These are phyloP conservation scores for Catostylus mosaicus DNA, from an alignment of 30 jellyfish, hydroid and myxozoan species.

Conservation along the genomic window DNA sequence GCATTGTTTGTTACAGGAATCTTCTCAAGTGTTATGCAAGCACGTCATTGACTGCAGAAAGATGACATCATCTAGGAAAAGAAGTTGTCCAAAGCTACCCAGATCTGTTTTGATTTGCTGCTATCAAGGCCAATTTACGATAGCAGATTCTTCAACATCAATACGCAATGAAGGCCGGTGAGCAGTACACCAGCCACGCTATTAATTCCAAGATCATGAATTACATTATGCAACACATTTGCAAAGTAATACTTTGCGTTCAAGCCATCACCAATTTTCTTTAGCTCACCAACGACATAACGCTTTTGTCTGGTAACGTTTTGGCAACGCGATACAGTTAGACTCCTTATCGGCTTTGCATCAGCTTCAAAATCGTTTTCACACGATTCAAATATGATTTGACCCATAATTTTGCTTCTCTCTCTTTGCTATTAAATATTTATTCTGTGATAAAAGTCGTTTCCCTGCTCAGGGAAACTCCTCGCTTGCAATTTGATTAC, in stretches of 20 bases:
- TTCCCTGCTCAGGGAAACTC: not conserved
- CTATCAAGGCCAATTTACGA: not conserved
- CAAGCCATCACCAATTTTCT: conserved; percentile 31
- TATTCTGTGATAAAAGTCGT: not conserved
- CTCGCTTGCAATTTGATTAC: not conserved
- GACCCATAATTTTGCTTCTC: conserved; percentile 31
- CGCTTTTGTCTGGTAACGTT: not conserved
- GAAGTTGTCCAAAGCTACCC: not conserved
- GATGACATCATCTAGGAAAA: conserved; percentile 5
- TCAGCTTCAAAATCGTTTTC: conserved; percentile 19
- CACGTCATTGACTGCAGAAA: not conserved
- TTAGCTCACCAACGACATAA: conserved; percentile 16
- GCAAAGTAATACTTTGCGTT: not conserved
- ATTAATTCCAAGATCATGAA: conserved; percentile 14
- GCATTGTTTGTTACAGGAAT: not conserved
- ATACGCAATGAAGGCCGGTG: conserved; percentile 35
- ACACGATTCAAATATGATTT: conserved; percentile 27
- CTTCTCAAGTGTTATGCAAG: not conserved
- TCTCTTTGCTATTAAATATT: not conserved
- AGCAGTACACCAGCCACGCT: not conserved
- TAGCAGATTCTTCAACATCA: conserved; percentile 5
- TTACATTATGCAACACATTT: not conserved
- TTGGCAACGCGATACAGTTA: conserved; percentile 2
- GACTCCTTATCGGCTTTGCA: not conserved
- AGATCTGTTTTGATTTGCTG: not conserved